Evolutionary conservation across 2,113 vertebrate species (phyloP).

Genomic region (Smithornis capensis): DNA sequence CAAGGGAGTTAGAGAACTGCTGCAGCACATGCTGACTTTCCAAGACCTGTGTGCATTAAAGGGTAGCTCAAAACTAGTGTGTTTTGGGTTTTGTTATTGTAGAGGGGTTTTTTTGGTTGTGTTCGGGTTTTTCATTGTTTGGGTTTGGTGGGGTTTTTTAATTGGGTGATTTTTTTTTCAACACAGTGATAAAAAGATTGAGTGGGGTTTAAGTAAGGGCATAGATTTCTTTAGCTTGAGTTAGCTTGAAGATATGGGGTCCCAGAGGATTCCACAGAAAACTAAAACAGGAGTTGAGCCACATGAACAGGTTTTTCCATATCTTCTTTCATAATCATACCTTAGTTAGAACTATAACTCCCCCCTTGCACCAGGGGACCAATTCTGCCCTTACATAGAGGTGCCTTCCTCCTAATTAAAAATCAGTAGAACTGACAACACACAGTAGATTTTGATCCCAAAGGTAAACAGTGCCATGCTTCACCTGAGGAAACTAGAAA

Average conservation of each 20-base stretch:
- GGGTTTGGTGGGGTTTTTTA: background rate
- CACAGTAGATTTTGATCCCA: background rate
- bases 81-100: rapidly evolving
- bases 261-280: background rate
- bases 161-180: rapidly evolving
- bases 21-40: background rate
- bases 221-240: background rate
- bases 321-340: background rate
- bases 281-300: background rate
- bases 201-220: background rate
- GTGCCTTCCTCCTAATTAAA: background rate
- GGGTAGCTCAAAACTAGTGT: background rate
- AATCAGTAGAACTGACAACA: background rate
- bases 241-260: background rate
- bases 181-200: background rate
- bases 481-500: background rate
- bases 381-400: background rate
- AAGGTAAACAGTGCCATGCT: background rate
- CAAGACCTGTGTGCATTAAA: background rate
- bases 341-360: background rate
- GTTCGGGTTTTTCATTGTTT: background rate
- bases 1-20: background rate
- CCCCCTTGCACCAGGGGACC: background rate
- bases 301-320: background rate
- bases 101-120: background rate